Conservation (phyloP, 2,888 invertebrate species). For the Ormyrus pomaceus region DNA sequence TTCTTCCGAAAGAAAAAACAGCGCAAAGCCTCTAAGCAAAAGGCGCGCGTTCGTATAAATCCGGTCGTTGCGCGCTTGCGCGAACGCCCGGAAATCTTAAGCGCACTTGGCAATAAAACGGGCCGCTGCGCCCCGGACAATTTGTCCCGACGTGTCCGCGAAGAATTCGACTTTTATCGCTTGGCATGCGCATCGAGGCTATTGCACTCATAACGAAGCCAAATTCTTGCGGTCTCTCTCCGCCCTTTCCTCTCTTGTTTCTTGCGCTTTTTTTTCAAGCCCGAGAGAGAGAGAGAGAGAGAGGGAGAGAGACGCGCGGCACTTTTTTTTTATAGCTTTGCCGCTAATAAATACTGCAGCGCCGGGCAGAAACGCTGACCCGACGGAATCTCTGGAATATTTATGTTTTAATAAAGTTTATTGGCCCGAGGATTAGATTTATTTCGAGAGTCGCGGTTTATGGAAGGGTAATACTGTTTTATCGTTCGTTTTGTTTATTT, state of each 20-base stretch:
- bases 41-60: slow-evolving; percentile 48
- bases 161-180: slow-evolving; percentile 54
- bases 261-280: background rate
- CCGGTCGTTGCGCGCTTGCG: slow-evolving; percentile 18
- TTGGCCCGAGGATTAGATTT: background rate
- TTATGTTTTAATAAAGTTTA: slow-evolving; percentile 26
- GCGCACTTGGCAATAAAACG: slow-evolving; percentile 49
- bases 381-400: slow-evolving; percentile 20
- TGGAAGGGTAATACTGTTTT: background rate
- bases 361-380: slow-evolving; percentile 20
- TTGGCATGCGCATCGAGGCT: slow-evolving; percentile 12
- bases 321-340: background rate
- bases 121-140: background rate
- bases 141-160: slow-evolving; percentile 14
- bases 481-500: background rate
- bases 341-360: slow-evolving; percentile 5
- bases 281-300: too few species aligned
- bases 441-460: background rate
- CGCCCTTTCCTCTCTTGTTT: background rate
- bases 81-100: slow-evolving; percentile 45
- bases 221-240: slow-evolving; percentile 34
- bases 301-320: background rate
- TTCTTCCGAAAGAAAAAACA: slow-evolving; percentile 12
- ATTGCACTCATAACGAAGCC: slow-evolving; percentile 34
- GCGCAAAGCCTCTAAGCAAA: slow-evolving; percentile 39